phyloP scores from a whole-genome alignment of 2,113 vertebrate genomes.

The Bubo bubo region DNA sequence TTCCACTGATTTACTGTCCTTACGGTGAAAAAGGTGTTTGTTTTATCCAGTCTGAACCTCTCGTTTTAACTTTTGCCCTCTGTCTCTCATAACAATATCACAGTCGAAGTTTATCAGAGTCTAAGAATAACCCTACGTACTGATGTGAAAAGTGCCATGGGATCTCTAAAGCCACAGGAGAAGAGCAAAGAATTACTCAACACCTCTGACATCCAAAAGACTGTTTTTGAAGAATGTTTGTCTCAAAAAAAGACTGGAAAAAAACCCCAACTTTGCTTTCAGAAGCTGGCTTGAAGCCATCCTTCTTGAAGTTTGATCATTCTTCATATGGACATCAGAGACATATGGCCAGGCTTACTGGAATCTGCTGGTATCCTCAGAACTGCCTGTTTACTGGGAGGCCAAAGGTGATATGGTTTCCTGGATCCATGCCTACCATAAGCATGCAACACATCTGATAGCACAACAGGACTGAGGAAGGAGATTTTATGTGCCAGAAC shows the following conservation, averaged over 20 bases:
- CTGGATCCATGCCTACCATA: slow-evolving; percentile 26
- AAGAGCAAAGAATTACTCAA: slow-evolving; percentile 10
- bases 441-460: slow-evolving; percentile 30
- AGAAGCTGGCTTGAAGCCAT: slow-evolving; percentile 36
- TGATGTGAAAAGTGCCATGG: background rate
- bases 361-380: slow-evolving; percentile 8
- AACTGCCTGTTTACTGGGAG: slow-evolving; percentile 4
- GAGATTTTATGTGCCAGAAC: slow-evolving; percentile 38
- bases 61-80: background rate
- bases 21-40: background rate
- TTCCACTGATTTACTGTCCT: background rate
- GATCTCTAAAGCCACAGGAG: background rate
- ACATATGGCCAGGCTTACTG: slow-evolving; percentile 11
- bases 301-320: slow-evolving; percentile 10
- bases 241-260: background rate
- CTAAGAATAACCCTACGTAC: background rate
- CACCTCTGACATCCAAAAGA: background rate
- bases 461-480: background rate
- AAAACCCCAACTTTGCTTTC: background rate
- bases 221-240: slow-evolving; percentile 15
- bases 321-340: slow-evolving; percentile 27
- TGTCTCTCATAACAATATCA: background rate
- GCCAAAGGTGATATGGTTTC: background rate
- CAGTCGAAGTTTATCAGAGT: background rate
- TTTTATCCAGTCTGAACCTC: background rate